Evolutionary conservation across 2,888 invertebrate species (phyloP).

Genomic region (Bhutanitis thaidina): DNA sequence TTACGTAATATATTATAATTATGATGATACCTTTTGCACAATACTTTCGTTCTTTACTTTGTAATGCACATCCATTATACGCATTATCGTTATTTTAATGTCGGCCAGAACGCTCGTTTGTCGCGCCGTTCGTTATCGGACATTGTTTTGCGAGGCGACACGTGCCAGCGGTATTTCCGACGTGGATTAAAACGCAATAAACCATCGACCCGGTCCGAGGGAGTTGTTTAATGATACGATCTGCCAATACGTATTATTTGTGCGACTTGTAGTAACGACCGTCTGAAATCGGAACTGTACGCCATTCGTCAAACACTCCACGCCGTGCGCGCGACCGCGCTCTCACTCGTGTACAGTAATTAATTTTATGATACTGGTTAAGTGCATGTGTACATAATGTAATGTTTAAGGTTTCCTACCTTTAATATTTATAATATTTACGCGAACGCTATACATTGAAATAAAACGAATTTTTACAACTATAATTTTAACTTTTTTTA

Average conservation of each 20-base stretch:
- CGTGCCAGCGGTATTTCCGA: conserved; percentile 13
- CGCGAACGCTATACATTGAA: too few species aligned
- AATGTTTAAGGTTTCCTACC: too few species aligned
- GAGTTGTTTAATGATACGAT: not conserved
- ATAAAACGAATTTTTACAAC: too few species aligned
- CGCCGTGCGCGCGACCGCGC: not conserved
- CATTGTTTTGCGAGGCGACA: conserved; percentile 10
- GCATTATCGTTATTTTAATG: conserved; percentile 11
- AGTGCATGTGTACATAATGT: too few species aligned
- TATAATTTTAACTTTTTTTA: too few species aligned
- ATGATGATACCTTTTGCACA: too few species aligned
- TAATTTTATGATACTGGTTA: not conserved
- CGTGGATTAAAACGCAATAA: conserved; percentile 12
- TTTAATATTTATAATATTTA: too few species aligned
- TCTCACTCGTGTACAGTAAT: not conserved
- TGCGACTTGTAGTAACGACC: not conserved
- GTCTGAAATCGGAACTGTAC: not conserved
- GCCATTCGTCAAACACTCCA: not conserved
- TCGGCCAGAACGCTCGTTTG: not conserved
- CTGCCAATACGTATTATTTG: not conserved
- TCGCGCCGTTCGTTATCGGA: conserved; percentile 5
- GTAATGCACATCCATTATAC: not conserved
- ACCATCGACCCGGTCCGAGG: not conserved
- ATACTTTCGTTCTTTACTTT: not conserved
- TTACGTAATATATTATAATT: too few species aligned